Base-by-base conservation (phyloP, 2,888 invertebrate species). In the Ditylenchus weischeri region DNA sequence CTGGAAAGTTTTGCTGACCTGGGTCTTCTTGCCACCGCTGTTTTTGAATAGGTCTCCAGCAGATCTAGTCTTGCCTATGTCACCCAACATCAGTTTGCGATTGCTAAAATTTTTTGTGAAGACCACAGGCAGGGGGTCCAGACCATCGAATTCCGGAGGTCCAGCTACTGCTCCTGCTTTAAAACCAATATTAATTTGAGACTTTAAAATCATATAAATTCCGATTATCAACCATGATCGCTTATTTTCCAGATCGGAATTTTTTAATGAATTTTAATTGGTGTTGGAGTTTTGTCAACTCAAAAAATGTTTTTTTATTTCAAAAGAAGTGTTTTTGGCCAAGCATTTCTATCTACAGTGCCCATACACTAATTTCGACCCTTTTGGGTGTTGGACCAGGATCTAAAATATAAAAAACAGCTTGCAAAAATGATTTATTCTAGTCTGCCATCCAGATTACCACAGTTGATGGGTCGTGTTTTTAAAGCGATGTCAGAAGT, bases 61-160 rank as follows among this genome's bases (percentile, higher is more conserved):
- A 8, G 72, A 73, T n/a, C 60, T 48, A 13, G 74, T 76, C 43
- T 74, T 74, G 18, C 74, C 74, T 21, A 74, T 71, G 35, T 75
- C 74, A 8, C 69, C 72, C 18, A 74, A 38, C 43, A 67, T 35
- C 36, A 38, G n/a, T 59, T 38, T 54, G 1, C 29, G 23, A 1
- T 54, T 54, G 43, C 15, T 43, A 10, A 43, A 10, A 43, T 1
- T 8, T 47, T 58, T 72, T 72, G 48, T 75, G 65, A 13, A 23
- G 21, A 19, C 57, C 13, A 54, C n/a, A 23, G 67, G 64, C n/a
- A 66, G 49, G 36, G 69, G 72, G 23, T 75, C 72, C 29, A 72
- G 49, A 23, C 48, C 66, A 48, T 72, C 72, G 57, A 76, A 75
- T 18, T 72, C 72, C 11, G 43, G 29, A 50, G 51, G 51, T 50